phyloP scores from a whole-genome alignment of 2,888 invertebrate species.

The Kuschelorhynchus macadamiae region DNA sequence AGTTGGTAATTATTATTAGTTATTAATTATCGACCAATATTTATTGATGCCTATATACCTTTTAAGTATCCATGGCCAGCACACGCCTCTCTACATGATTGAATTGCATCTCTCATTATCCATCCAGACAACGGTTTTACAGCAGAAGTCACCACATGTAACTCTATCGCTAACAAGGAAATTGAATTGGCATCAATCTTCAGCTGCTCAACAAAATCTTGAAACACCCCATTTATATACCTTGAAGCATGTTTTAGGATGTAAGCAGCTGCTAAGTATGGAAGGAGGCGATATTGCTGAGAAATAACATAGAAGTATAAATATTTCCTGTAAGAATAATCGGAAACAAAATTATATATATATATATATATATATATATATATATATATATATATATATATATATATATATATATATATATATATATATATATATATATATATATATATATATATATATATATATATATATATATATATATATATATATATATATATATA shows the following conservation, averaged over 20 bases:
- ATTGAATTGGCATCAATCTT: constrained; percentile 55
- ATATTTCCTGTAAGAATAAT: too few species aligned
- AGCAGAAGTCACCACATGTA: constrained; percentile 85
- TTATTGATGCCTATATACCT: too few species aligned
- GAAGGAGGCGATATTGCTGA: constrained; percentile 60
- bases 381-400: background rate
- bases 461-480: too few species aligned
- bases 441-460: too few species aligned
- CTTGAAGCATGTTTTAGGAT: constrained; percentile 75
- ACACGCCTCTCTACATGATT: constrained; percentile 94
- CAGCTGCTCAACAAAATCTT: constrained; percentile 55
- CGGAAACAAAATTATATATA: background rate
- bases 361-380: background rate
- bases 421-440: too few species aligned
- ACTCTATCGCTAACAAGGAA: constrained; percentile 74
- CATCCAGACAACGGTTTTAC: constrained; percentile 87
- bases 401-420: too few species aligned
- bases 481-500: too few species aligned
- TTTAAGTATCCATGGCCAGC: constrained; percentile 95
- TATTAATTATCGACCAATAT: too few species aligned
- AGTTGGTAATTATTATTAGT: too few species aligned
- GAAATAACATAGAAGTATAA: too few species aligned
- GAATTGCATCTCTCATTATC: constrained; percentile 88
- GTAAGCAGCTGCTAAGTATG: constrained; percentile 78
- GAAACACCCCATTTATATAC: constrained; percentile 69